phyloP scores from a whole-genome alignment of 2,888 invertebrate species.

The Melipona bicolor region DNA sequence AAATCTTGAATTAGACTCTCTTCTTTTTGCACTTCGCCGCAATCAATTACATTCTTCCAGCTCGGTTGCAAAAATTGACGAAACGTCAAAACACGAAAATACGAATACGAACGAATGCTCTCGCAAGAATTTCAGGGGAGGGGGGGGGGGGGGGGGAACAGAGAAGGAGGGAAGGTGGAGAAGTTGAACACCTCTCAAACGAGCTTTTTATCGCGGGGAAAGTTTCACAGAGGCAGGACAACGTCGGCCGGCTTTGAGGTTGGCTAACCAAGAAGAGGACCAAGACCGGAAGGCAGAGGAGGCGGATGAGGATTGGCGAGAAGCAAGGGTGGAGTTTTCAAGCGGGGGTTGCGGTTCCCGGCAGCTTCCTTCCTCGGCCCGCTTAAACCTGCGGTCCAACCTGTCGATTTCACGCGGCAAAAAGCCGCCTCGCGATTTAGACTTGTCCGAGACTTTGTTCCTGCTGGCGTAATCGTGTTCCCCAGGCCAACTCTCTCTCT shows the following conservation, averaged over 20 bases:
- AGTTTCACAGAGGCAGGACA: neutral
- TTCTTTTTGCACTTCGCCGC: too few species aligned
- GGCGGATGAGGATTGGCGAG: neutral
- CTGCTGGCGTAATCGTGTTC: neutral
- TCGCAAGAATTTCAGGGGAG: too few species aligned
- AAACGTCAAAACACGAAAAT: too few species aligned
- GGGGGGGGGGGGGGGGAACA: too few species aligned
- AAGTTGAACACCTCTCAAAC: neutral
- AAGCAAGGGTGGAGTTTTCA: neutral
- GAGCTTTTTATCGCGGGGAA: neutral
- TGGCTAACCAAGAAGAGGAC: constrained; percentile 1
- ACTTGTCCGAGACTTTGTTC: constrained; percentile 37
- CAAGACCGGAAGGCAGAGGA: constrained; percentile 28
- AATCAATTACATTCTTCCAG: too few species aligned
- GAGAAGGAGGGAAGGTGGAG: too few species aligned
- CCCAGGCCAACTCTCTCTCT: too few species aligned
- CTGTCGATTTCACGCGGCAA: constrained; percentile 79
- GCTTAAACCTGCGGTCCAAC: constrained; percentile 76
- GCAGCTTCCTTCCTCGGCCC: constrained; percentile 24
- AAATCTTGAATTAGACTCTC: too few species aligned
- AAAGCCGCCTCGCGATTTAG: constrained; percentile 61
- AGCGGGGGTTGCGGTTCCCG: constrained; percentile 28
- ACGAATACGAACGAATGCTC: too few species aligned
- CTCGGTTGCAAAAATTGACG: too few species aligned
- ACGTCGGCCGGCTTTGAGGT: neutral